Evolutionary conservation across 1,140 invertebrate genomes (phyloP).

Genomic region (Dryas iulia): DNA sequence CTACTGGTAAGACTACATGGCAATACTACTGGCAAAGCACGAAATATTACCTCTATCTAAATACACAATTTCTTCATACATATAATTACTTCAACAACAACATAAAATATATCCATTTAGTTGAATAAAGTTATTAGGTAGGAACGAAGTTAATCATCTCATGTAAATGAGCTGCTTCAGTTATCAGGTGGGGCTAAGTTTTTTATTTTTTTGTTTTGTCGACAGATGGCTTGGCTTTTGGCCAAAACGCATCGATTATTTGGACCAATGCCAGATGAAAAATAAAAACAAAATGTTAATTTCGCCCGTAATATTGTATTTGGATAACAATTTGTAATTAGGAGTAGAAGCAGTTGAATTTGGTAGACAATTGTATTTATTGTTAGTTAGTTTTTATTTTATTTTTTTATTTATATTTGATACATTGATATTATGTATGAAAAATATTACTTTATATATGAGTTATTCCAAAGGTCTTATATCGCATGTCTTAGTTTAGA

Average conservation of each 20-base stretch:
- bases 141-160: conserved; percentile 18
- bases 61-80: too few species aligned
- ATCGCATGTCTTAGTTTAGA: too few species aligned
- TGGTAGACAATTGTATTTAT: background rate
- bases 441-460: too few species aligned
- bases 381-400: too few species aligned
- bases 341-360: background rate
- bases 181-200: conserved; percentile 31
- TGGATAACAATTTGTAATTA: background rate
- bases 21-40: too few species aligned
- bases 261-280: conserved; percentile 54
- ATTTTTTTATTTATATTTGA: too few species aligned
- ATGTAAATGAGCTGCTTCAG: conserved; percentile 28
- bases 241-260: conserved; percentile 66
- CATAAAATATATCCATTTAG: background rate
- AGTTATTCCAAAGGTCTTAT: too few species aligned
- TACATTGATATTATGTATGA: too few species aligned
- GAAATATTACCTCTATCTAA: too few species aligned
- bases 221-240: conserved; percentile 44
- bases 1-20: too few species aligned
- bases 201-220: conserved; percentile 34
- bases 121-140: background rate
- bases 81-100: background rate
- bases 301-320: conserved; percentile 5
- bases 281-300: conserved; percentile 48